Percentiles rank a stretch among this genome's conserved stretches.
Conservation (phyloP, 2,888 invertebrate species). For the Sphaerophoria taeniata region DNA sequence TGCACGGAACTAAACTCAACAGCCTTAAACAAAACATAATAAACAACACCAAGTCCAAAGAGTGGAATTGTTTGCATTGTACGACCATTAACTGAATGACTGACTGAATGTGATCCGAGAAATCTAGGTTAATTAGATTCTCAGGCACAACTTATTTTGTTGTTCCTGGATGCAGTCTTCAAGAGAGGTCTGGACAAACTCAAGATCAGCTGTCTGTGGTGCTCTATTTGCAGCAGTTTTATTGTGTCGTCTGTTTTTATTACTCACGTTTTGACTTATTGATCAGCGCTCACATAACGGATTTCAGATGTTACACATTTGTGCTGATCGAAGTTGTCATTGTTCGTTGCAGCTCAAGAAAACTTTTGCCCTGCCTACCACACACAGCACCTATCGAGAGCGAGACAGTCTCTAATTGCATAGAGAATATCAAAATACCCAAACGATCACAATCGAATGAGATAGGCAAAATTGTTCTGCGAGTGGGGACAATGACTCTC, state of each 20-base stretch:
- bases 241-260: constrained; percentile 45
- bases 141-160: constrained; percentile 68
- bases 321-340: constrained; percentile 68
- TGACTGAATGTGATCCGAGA: constrained; percentile 72
- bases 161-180: constrained; percentile 50
- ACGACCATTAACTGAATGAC: constrained; percentile 73
- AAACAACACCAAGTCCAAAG: constrained; percentile 36
- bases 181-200: constrained; percentile 20
- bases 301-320: constrained; percentile 68
- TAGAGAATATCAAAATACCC: constrained; percentile 65
- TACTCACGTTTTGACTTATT: constrained; percentile 74
- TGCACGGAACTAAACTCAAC: too few species aligned
- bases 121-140: constrained; percentile 74
- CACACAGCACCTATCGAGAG: too few species aligned
- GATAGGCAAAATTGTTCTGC: constrained; percentile 23
- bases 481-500: constrained; percentile 43
- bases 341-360: constrained; percentile 46
- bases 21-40: too few species aligned
- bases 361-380: neutral
- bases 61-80: constrained; percentile 73
- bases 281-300: constrained; percentile 74
- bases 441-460: constrained; percentile 18
- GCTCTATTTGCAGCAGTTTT: constrained; percentile 30
- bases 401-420: constrained; percentile 61
- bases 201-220: constrained; percentile 23